Evolutionary conservation across 2,113 vertebrate genomes (phyloP).

Genomic region (Hippocampus mohnikei): DNA sequence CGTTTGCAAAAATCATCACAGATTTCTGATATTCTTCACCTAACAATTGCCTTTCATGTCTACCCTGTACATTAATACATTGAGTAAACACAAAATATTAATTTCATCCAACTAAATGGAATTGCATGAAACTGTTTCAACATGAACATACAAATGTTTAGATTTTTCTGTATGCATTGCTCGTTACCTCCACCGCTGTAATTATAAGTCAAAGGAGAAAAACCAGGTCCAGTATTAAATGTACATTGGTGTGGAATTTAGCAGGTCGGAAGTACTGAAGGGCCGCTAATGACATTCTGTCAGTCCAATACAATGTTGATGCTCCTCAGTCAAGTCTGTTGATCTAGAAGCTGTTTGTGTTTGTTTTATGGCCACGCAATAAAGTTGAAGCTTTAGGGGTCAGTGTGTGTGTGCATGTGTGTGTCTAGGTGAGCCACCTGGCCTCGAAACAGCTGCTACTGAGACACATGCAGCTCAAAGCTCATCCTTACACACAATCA

Average conservation of each 20-base stretch:
- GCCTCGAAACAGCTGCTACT: constrained; percentile 60
- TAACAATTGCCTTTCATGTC: neutral
- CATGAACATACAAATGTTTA: neutral
- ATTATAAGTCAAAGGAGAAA: neutral
- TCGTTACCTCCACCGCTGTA: neutral
- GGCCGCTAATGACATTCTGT: constrained; percentile 53
- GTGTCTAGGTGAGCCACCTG: constrained; percentile 54
- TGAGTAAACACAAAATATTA: neutral
- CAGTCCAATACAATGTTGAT: constrained; percentile 45
- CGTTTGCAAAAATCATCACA: too few relatives aligned
- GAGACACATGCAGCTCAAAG: constrained; percentile 51
- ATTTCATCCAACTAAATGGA: neutral
- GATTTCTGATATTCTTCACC: neutral
- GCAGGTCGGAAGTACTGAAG: constrained; percentile 4
- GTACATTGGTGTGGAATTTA: neutral
- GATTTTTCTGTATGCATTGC: neutral
- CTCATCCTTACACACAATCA: constrained; percentile 30
- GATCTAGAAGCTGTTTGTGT: constrained; percentile 65
- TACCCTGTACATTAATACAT: neutral
- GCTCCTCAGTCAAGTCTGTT: constrained; percentile 54
- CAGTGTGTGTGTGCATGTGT: constrained; percentile 29
- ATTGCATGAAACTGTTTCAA: neutral
- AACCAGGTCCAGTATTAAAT: neutral
- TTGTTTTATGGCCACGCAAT: constrained; percentile 62
- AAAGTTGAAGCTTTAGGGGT: constrained; percentile 52